Base-by-base conservation (phyloP, 2,888 invertebrate species). In the Eledone cirrhosa region DNA sequence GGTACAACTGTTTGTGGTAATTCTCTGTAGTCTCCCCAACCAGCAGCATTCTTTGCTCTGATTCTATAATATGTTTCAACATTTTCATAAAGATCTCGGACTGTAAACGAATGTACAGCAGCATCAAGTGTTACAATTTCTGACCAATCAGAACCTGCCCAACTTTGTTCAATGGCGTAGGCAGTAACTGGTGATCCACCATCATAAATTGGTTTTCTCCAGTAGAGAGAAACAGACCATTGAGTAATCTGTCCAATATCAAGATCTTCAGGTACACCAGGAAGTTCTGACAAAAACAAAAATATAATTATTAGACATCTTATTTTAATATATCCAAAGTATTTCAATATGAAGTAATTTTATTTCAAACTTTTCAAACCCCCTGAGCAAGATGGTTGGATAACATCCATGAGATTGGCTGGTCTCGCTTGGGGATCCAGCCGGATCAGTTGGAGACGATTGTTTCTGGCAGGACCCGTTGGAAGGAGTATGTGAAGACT, bases 151-250 rank as follows among this genome's bases (percentile, higher is more conserved):
- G 83, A 83, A 78, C 83, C 85, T 22, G 83, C 86, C 72, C 85
- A 84, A 72, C 83, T 86, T 83, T 84, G 84, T 81, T 89, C 87
- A 67, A 89, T 81, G 59, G 84, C 81, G 80, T 88, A 89, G 27
- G 83, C 85, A 27, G 85, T 86, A 41, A 89, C 80, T 47, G 85
- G 84, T 29, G 86, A 81, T 41, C 88, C 89, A 41, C 89, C 89
- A 79, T 88, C 87, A 79, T 88, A 87, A 48, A 84, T 82, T 16
- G 92, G 91, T 79, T 88, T 83, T 72, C 86, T 87, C 91, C 91
- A 91, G n/a, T 83, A 83, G 14, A 89, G 82, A 8, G 85, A 83
- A 19, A 84, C 86, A 22, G 86, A 83, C 72, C 83, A 83, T 74
- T 84, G 85, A n/a, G 85, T 84, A 5, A 88, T 80, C 59, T 82